Evolutionary conservation across 2,888 invertebrate genomes (phyloP).

Genomic region (Ectropis crepuscularia): DNA sequence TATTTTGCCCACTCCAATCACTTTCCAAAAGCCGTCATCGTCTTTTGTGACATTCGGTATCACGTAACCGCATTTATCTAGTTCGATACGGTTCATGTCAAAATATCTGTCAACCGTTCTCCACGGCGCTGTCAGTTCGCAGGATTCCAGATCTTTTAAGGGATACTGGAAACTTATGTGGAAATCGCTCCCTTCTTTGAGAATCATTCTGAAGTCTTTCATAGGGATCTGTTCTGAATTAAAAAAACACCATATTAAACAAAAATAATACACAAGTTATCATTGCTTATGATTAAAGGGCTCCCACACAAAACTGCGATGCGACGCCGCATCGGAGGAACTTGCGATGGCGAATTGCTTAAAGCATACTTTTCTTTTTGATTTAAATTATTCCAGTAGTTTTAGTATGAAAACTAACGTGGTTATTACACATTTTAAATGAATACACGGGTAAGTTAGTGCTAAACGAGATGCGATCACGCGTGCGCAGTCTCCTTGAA

Average conservation of each 20-base stretch:
- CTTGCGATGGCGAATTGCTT: too few species aligned
- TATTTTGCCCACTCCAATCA: slow-evolving; percentile 65
- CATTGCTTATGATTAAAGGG: not conserved
- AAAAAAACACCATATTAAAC: not conserved
- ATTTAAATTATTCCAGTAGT: too few species aligned
- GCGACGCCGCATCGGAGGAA: too few species aligned
- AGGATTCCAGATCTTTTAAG: slow-evolving; percentile 55
- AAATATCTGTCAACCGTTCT: slow-evolving; percentile 64
- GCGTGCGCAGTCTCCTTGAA: too few species aligned
- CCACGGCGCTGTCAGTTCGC: slow-evolving; percentile 60
- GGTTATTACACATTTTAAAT: too few species aligned
- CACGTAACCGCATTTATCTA: slow-evolving; percentile 57
- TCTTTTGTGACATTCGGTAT: slow-evolving; percentile 58
- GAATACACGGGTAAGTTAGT: too few species aligned
- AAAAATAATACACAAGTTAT: not conserved
- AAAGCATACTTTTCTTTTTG: too few species aligned
- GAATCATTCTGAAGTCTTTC: slow-evolving; percentile 24
- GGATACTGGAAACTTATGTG: slow-evolving; percentile 60
- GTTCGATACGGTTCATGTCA: slow-evolving; percentile 46
- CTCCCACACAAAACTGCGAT: too few species aligned
- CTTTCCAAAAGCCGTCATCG: slow-evolving; percentile 66
- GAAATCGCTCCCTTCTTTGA: slow-evolving; percentile 57
- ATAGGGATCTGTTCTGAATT: slow-evolving; percentile 63
- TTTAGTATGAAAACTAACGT: too few species aligned
- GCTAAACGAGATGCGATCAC: too few species aligned